Base-by-base conservation (phyloP, 2,113 vertebrate genomes). In the Coreoperca whiteheadi region DNA sequence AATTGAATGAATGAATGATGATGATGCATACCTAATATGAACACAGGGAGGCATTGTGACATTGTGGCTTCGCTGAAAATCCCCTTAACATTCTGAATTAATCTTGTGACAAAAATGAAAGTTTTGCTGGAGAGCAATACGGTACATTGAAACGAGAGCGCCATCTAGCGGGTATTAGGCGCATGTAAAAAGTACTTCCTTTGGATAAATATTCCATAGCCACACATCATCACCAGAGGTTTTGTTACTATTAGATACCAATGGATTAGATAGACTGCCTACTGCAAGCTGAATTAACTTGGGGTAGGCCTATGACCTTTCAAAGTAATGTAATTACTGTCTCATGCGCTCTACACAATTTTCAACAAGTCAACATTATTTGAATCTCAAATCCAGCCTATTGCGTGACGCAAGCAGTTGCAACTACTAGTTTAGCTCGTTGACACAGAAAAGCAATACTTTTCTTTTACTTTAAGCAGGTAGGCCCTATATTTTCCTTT, bases 141-240 rank as follows among this genome's bases (percentile, higher is more conserved):
- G 7, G 2, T 34, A 70, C 37, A 46, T 71, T 80, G 18, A 28
- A 73, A 10, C 53, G 61, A 84, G 14, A 72, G 83, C 82, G 81
- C 86, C 91, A 89, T 90, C 94, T 89, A 68, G 72, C 15, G 93
- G 87, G 1, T 0, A 20, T 1, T 18, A 5, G 1, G 8, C 1
- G 8, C 14, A 6, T 23, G 25, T 21, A 12, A 51, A 51, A 61
- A 11, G 0, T 2, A 39, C 43, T 64, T 57, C n/a, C 1, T 4
- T 48, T 65, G 46, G 16, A 65, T 51, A 53, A n/a, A 56, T 14
- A n/a, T 39, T 12, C 1, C 37, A 30, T 16, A 25, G 15, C 8
- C 39, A 77, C 7, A 25, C 25, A 79, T 34, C 14, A 48, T 25
- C 12, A 54, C 2, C 23, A 41, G 21, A 71, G 12, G 18, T 70